Evolutionary conservation across 2,113 vertebrate species (phyloP), one percentile per base, ranked within the genome.

Genomic region (Pseudorectes ferrugineus): DNA sequence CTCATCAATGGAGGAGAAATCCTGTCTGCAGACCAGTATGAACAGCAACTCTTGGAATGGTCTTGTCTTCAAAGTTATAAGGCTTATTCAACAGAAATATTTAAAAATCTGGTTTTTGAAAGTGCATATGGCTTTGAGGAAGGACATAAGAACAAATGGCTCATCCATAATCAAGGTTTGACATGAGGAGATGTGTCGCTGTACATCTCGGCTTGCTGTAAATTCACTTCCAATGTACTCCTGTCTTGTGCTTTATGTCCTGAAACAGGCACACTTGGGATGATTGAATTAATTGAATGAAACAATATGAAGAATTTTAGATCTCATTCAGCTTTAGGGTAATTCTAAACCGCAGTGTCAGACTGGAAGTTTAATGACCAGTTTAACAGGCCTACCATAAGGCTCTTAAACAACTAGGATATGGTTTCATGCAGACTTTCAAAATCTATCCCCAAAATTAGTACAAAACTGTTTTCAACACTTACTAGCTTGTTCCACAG

Each of bases 131-230:
- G 21, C 36, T 76, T 33, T 84, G 65, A 81, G 36, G 75, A 92
- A 93, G 71, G 85, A 66, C 76, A 55, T 65, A 89, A 85, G 82
- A 94, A 65, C 87, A 88, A 90, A 92, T 46, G 29, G 40, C 45
- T 82, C 83, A 74, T 95, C 72, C 49, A 68, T 90, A 89, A 97
- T 67, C 70, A 80, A 58, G 31, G 21, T 74, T 61, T 97, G 95
- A 94, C 82, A 57, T 25, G 48, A 92, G 72, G 45, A 75, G 54
- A 94, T 79, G 13, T 14, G 54, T 59, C 2, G 9, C 68, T 23
- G 1, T 76, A 42, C 74, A 89, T 93, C 83, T 82, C 73, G 84
- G 59, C 45, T 54, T 85, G 52, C 66, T 84, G 82, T 94, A 92
- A 91, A 95, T 93, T 89, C 73, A 82, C 25, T 66, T 85, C 28